A percentile compares a stretch with the other conserved stretches of the same genome.
Conservation (phyloP, 2,113 vertebrate species). For the Chloebia gouldiae region DNA sequence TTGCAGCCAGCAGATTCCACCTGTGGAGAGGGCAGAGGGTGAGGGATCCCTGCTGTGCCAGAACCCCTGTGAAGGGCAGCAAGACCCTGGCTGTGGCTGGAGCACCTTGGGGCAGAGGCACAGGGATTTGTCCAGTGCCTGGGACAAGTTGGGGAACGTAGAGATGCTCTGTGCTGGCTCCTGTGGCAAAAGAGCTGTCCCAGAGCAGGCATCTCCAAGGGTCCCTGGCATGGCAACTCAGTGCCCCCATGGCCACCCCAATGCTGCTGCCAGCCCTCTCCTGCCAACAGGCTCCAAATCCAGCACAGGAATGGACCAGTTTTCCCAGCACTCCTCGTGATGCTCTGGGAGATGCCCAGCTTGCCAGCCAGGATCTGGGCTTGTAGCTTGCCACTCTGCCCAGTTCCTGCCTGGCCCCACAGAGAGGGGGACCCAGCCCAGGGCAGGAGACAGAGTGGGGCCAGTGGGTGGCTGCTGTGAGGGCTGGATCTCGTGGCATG, state of each 20-base stretch:
- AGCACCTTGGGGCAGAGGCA: not conserved
- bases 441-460: not conserved
- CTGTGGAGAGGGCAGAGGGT: constrained; percentile 58
- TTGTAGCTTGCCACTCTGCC: not conserved
- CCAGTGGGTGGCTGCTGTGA: fast-evolving
- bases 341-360: not conserved
- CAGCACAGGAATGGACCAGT: not conserved
- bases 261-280: fast-evolving
- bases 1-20: constrained; percentile 95
- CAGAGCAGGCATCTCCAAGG: not conserved
- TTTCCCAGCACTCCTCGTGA: fast-evolving
- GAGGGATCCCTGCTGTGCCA: not conserved
- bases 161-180: not conserved
- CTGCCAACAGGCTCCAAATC: not conserved
- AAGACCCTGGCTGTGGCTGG: fast-evolving
- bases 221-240: not conserved
- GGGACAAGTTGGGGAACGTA: fast-evolving
- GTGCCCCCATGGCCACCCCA: fast-evolving
- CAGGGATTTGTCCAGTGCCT: fast-evolving
- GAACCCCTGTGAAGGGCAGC: fast-evolving
- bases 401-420: not conserved
- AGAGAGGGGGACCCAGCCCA: not conserved
- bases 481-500: not conserved
- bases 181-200: not conserved
- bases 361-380: fast-evolving